Conservation (phyloP, 2,113 vertebrate species). For the Chloropsis cyanopogon region DNA sequence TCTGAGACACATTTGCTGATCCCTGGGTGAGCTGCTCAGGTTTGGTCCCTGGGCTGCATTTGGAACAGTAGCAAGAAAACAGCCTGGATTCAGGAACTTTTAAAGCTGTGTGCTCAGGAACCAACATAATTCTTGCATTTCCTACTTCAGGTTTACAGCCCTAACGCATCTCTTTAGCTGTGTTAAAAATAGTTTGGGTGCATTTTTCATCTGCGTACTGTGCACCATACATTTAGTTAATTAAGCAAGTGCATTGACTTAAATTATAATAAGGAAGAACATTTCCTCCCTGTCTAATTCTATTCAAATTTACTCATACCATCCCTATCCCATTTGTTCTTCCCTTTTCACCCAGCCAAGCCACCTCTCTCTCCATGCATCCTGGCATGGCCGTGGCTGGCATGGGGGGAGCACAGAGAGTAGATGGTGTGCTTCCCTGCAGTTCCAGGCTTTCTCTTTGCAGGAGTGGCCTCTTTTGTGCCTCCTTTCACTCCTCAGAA, state of each 20-base stretch:
- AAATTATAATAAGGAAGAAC: neutral
- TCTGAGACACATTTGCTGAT: neutral
- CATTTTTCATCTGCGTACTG: neutral
- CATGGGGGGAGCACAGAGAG: neutral
- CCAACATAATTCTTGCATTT: neutral
- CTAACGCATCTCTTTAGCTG: neutral
- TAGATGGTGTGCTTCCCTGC: neutral
- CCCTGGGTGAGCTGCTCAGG: neutral
- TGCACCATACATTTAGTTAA: slow-evolving; percentile 14
- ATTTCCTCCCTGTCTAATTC: neutral
- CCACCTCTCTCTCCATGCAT: neutral
- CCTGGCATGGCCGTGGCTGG: neutral
- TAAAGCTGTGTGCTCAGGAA: neutral
- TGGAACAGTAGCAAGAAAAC: neutral
- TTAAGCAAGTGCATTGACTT: neutral
- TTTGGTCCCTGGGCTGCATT: neutral
- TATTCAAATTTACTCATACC: neutral
- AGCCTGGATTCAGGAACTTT: neutral
- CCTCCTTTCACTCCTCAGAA: neutral
- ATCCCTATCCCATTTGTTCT: neutral
- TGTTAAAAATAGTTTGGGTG: slow-evolving; percentile 39
- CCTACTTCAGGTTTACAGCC: neutral
- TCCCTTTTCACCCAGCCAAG: neutral
- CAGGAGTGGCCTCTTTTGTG: neutral
- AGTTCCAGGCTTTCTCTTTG: neutral